Evolutionary conservation across 2,113 vertebrate species (phyloP).

Genomic region (Actenoides hombroni): DNA sequence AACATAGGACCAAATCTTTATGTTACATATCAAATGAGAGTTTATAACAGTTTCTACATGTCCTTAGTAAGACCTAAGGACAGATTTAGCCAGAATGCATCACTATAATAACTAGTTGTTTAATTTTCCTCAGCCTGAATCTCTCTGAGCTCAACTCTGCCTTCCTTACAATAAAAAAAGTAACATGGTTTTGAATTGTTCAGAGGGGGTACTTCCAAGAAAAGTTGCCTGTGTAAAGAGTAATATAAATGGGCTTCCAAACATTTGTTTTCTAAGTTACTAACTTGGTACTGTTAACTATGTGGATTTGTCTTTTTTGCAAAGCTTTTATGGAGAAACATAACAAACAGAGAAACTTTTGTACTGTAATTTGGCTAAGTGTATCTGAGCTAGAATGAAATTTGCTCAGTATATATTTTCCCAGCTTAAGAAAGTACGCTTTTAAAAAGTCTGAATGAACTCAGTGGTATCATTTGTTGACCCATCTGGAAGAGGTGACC

Average conservation of each 20-base stretch:
- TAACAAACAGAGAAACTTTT: background rate
- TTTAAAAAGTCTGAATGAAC: conserved; percentile 55
- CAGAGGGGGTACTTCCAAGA: background rate
- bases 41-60: background rate
- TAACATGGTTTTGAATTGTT: background rate
- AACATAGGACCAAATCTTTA: background rate
- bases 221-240: background rate
- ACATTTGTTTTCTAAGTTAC: background rate
- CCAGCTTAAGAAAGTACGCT: conserved; percentile 50
- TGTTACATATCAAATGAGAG: background rate
- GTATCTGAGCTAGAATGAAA: background rate
- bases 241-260: background rate
- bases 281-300: background rate
- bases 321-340: background rate
- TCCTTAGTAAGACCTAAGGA: background rate
- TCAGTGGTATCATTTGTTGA: conserved; percentile 58
- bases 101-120: background rate
- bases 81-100: background rate
- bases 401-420: conserved; percentile 61
- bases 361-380: background rate
- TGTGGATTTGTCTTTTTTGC: background rate
- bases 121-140: background rate
- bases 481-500: conserved; percentile 57
- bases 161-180: background rate
- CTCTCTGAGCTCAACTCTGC: background rate